Percentiles rank a stretch among this genome's conserved stretches.
Evolutionary conservation across 2,888 invertebrate genomes (phyloP).

Genomic region (Ommatoiulus sabulosus): DNA sequence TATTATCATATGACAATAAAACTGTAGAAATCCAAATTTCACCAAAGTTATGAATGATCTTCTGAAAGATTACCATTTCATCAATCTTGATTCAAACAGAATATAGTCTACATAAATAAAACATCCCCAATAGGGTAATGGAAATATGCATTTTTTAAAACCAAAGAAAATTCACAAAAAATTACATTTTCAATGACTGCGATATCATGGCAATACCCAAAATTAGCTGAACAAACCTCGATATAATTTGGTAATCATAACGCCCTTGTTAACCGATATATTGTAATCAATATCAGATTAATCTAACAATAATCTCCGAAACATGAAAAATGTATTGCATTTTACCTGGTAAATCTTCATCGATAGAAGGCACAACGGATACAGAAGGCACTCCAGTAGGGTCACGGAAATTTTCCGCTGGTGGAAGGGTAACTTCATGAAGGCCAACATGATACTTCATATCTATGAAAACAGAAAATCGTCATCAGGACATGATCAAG

Average conservation of each 20-base stretch:
- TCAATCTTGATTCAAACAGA: no score
- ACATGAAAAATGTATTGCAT: neutral
- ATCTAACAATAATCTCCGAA: neutral
- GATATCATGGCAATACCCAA: no score
- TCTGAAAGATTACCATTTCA: neutral
- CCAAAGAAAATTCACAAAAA: no score
- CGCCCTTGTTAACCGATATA: neutral
- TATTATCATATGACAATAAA: neutral
- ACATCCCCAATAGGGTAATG: no score
- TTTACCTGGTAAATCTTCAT: slow-evolving; percentile 61
- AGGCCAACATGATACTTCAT: slow-evolving; percentile 58
- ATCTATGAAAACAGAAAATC: slow-evolving; percentile 53
- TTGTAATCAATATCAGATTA: neutral
- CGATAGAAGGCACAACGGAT: slow-evolving; percentile 60
- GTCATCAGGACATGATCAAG: neutral
- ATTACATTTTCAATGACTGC: no score
- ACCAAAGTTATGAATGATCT: neutral
- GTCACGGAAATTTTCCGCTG: slow-evolving; percentile 54
- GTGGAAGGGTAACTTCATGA: slow-evolving; percentile 55
- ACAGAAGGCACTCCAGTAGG: slow-evolving; percentile 61
- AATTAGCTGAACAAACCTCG: no score
- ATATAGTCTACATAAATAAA: no score
- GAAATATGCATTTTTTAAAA: no score
- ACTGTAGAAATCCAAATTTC: neutral
- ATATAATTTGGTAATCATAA: neutral